Base-by-base conservation (phyloP, 2,113 vertebrate genomes). In the Cephalopholis sonnerati region DNA sequence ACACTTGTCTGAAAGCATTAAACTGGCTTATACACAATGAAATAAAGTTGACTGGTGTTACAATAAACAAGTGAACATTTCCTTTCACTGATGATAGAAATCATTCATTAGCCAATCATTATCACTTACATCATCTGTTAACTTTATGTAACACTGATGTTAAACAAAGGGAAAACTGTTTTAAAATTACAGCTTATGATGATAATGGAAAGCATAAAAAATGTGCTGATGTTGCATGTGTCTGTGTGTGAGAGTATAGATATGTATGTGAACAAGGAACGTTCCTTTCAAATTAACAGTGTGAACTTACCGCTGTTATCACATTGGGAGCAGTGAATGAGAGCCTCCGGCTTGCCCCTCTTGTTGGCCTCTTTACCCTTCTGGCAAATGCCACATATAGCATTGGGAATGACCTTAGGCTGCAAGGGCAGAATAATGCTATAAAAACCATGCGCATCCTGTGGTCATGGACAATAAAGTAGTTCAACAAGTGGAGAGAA, bases 371-470 rank as follows among this genome's bases (percentile, higher is more conserved):
- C 98, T 97, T 98, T 98, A 97, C 98, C 98, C 98, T 97, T 99
- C 97, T 99, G 97, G 97, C 98, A 99, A 97, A 99, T 98, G 94
- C 98, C 98, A 99, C 98, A 99, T 95, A 99, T 96, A 96, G 98
- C 98, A 98, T 96, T 98, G 96, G 98, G 97, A 97, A 97, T 97
- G 98, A 96, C 96, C 97, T 99, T 99, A 96, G 96, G 98, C 98
- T 99, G 98, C 96, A 98, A 99, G 96, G 97, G 98, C 96, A 99
- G 97, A 99, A 99, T 96, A 98, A 97, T 95, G 96, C 98, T 98
- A 97, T 99, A 96, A 99, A 97, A 94, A 96, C 95, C 94, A 87
- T 44, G 24, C 20, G 66, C 53, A 82, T 86, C 74, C 71, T 89
- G 68, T 17, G 83, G 76, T 88, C 74, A 93, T 83, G 71, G 87